Base-by-base conservation (phyloP, 2,888 invertebrate species). In the Amphipyra berbera region DNA sequence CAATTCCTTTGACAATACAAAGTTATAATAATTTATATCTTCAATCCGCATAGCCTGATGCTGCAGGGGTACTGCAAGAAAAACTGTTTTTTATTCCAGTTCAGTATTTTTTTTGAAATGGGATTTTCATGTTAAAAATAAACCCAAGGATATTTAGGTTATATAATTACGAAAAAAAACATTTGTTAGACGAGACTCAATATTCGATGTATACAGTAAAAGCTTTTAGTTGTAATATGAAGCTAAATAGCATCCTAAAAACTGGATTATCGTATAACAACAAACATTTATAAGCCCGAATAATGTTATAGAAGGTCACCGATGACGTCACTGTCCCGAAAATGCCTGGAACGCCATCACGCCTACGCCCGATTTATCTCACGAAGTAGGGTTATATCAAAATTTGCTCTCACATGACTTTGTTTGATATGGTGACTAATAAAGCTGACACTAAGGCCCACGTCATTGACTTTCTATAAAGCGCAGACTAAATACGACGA, bases 341-440 rank as follows among this genome's bases (percentile, higher is more conserved):
- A 53, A 72, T 49, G 53, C 10, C 48, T 57, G 44, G 35, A 57
- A 35, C 21, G 44, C 27, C 40, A 12, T 47, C n/a, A 44, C 50
- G 38, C 50, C 42, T 7, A 27, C 13, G 12, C 14, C 2, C 10
- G 4, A n/a, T 37, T 70, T 47, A 35, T 61, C 70, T 52, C 21
- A 61, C 50, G 45, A 69, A 69, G 49, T 69, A 40, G 13, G 46
- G 46, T 33, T 65, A 21, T 52, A 10, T 14, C 37, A 47, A 33
- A 61, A 61, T 65, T 10, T 50, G 62, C 37, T 42, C 47, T 70
- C 70, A 70, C 50, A 35, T 65, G 14, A 50, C 41, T 52, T 65
- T 70, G 50, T 62, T 52, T 52, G 14, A 6, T 38, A 46, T 46
- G 12, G 38, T 64, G 44, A 64, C 44, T 69, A 30, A 30, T 30